These are phyloP conservation scores for Trachelus stipa DNA, from an alignment of 2,888 invertebrate species.

Conservation along the genomic window DNA sequence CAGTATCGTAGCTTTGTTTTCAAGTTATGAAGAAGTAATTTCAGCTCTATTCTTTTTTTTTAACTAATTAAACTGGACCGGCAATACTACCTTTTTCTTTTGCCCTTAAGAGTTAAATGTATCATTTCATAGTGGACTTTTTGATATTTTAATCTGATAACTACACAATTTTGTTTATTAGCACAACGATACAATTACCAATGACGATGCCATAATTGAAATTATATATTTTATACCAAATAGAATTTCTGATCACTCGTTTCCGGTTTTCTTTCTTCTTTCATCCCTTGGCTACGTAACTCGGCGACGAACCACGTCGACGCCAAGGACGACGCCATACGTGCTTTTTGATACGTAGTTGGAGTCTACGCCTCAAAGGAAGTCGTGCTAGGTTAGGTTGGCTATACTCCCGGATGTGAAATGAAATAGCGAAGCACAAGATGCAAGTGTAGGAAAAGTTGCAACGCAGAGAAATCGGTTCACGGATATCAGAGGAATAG, in stretches of 20 bases:
- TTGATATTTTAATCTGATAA: no score
- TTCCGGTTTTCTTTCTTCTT: not conserved
- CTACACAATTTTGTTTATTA: no score
- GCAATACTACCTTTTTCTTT: no score
- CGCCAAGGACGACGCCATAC: not conserved
- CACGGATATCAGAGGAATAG: not conserved
- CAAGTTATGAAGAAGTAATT: not conserved
- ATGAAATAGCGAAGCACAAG: not conserved
- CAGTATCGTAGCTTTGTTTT: not conserved
- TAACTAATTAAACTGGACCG: no score
- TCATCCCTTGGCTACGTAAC: not conserved
- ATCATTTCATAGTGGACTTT: no score
- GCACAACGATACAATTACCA: no score
- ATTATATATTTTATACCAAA: no score
- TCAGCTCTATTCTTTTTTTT: not conserved
- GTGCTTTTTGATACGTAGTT: not conserved
- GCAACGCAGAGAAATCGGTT: not conserved
- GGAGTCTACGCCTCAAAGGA: not conserved
- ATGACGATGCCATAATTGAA: no score
- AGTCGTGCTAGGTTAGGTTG: not conserved
- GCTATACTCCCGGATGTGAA: not conserved
- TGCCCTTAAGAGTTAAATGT: no score
- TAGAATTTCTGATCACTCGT: not conserved
- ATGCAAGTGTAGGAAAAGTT: not conserved
- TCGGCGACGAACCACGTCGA: not conserved